These are phyloP conservation scores for Tanypteryx hageni DNA, from an alignment of 2,888 invertebrate genomes.

Conservation along the genomic window DNA sequence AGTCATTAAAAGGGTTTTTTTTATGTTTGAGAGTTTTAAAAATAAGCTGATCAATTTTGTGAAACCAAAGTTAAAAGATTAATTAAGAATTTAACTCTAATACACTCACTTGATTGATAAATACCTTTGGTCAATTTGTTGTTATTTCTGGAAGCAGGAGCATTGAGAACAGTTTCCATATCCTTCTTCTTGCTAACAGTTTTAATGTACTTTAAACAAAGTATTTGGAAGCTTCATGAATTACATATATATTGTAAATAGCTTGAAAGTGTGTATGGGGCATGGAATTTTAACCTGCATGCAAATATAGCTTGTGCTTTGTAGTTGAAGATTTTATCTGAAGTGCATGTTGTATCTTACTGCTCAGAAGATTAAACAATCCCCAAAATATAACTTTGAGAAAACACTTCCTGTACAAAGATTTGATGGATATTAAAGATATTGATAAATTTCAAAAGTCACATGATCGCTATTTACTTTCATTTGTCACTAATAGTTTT, in stretches of 20 bases:
- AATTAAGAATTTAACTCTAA: neutral
- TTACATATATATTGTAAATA: neutral
- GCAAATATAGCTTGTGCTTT: neutral
- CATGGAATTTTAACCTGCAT: neutral
- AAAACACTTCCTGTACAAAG: neutral
- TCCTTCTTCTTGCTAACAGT: neutral
- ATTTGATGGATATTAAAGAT: neutral
- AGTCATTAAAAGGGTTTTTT: too few species aligned
- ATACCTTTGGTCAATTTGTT: neutral
- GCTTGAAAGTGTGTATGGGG: neutral
- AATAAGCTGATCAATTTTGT: too few species aligned
- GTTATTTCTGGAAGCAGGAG: neutral
- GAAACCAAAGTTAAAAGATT: neutral
- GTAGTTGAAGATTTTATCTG: neutral
- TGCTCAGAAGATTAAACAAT: neutral
- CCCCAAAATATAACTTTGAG: neutral
- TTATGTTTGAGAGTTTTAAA: too few species aligned
- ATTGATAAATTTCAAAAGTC: neutral
- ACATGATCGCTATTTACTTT: neutral
- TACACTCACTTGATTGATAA: neutral
- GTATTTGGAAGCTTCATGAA: neutral
- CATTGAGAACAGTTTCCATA: neutral
- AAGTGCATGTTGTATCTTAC: neutral
- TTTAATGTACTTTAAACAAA: neutral
- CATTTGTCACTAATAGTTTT: slow-evolving; percentile 6